These are phyloP conservation scores for Tupiocoris notatus DNA, from an alignment of 2,888 invertebrate genomes.

Conservation along the genomic window DNA sequence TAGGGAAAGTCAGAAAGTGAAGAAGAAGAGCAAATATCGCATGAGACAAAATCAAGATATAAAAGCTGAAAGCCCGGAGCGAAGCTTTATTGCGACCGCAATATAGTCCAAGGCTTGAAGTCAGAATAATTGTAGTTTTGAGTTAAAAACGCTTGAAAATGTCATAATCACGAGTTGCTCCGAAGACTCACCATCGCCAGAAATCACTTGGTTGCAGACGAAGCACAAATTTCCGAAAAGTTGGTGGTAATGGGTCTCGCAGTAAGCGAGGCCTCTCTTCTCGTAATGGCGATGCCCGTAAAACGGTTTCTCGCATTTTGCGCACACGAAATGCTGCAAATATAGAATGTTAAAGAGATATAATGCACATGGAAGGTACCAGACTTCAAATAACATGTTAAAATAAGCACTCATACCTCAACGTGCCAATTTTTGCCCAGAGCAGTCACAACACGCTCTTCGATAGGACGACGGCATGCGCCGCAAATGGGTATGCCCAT, in stretches of 20 bases:
- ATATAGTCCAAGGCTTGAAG: no score
- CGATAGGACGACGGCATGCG: conserved; percentile 97
- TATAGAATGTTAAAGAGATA: no score
- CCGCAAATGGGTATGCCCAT: conserved; percentile 99
- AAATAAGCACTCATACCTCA: conserved; percentile 61
- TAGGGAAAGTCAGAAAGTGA: no score
- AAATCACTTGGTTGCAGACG: conserved; percentile 97
- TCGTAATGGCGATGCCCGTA: conserved; percentile 98
- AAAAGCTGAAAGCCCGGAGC: no score
- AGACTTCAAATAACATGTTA: not conserved
- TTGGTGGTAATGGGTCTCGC: conserved; percentile 98
- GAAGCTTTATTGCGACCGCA: no score
- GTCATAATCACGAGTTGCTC: no score
- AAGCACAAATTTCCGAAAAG: conserved; percentile 98
- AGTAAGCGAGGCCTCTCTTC: conserved; percentile 96
- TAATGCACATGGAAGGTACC: not conserved
- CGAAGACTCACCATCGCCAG: conserved; percentile 91
- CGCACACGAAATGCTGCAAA: conserved; percentile 95
- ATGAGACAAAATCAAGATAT: no score
- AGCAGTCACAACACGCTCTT: conserved; percentile 97
- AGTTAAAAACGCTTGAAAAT: no score
- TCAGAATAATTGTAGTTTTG: no score
- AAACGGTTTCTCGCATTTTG: conserved; percentile 99
- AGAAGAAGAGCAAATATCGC: no score
- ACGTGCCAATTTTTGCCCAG: conserved; percentile 98